Percentiles rank a stretch among this genome's conserved stretches.
Conservation (phyloP, 2,888 invertebrate genomes). For the Nasonovia ribisnigri region DNA sequence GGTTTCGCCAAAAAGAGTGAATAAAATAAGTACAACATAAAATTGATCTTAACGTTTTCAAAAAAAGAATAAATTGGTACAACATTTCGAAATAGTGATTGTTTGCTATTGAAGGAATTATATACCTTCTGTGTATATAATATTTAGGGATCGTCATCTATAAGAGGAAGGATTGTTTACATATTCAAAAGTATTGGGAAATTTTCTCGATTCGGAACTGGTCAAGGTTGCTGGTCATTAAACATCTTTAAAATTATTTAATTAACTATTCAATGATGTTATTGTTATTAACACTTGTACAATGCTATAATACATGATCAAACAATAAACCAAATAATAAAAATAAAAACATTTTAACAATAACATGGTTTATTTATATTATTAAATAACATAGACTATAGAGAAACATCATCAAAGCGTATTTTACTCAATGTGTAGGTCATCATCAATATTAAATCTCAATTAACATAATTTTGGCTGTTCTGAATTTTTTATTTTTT, state of each 20-base stretch:
- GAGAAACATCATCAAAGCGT: background rate
- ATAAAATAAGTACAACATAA: background rate
- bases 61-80: background rate
- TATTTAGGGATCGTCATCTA: background rate
- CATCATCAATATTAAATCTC: background rate
- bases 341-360: background rate
- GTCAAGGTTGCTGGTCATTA: slow-evolving; percentile 17
- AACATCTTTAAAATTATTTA: slow-evolving; percentile 25
- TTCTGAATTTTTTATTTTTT: background rate
- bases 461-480: background rate
- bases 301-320: background rate
- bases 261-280: slow-evolving; percentile 25
- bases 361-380: background rate
- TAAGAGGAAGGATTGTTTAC: background rate
- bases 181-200: background rate
- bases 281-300: background rate
- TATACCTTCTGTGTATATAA: background rate
- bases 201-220: slow-evolving; percentile 34
- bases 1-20: background rate
- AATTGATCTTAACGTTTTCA: background rate
- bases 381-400: background rate
- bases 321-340: slow-evolving; percentile 2
- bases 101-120: background rate
- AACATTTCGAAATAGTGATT: background rate
- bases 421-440: background rate